Conservation (phyloP, 2,797 vertebrate genomes). For the Clarias pachynema region DNA sequence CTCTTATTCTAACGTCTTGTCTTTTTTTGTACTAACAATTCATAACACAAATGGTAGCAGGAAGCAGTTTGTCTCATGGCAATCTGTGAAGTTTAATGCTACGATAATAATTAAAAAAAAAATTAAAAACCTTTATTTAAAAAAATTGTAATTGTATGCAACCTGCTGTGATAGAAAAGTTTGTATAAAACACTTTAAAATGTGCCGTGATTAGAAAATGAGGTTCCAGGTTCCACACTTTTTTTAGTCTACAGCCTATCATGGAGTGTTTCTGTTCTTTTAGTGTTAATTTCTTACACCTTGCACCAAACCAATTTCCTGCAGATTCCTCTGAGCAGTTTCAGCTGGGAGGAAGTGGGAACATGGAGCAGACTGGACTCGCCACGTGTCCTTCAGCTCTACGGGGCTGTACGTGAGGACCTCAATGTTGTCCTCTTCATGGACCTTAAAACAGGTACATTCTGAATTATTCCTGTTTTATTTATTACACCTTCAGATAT, state of each 20-base stretch:
- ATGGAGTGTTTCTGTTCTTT: neutral
- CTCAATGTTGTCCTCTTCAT: constrained; percentile 90
- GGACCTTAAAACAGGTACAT: constrained; percentile 89
- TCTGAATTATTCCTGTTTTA: neutral
- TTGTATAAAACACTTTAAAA: neutral
- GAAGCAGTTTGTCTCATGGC: neutral
- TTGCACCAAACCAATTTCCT: neutral
- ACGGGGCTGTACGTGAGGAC: constrained; percentile 88
- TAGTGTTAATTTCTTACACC: neutral
- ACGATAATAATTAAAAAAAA: no score
- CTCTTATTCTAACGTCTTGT: neutral
- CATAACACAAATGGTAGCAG: neutral
- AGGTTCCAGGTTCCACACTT: neutral
- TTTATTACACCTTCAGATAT: neutral
- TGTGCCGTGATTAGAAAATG: neutral
- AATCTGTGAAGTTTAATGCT: no score
- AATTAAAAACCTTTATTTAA: no score
- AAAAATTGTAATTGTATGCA: no score
- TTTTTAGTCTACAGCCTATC: neutral
- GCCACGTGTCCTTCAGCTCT: constrained; percentile 86
- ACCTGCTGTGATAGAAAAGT: neutral
- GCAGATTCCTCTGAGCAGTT: constrained; percentile 85
- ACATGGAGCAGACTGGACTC: constrained; percentile 82
- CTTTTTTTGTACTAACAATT: neutral
- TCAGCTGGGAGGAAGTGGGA: constrained; percentile 86